A percentile compares a stretch with the other conserved stretches of the same genome.
phyloP scores from a whole-genome alignment of 2,113 vertebrate species.

The Hassar affinis region DNA sequence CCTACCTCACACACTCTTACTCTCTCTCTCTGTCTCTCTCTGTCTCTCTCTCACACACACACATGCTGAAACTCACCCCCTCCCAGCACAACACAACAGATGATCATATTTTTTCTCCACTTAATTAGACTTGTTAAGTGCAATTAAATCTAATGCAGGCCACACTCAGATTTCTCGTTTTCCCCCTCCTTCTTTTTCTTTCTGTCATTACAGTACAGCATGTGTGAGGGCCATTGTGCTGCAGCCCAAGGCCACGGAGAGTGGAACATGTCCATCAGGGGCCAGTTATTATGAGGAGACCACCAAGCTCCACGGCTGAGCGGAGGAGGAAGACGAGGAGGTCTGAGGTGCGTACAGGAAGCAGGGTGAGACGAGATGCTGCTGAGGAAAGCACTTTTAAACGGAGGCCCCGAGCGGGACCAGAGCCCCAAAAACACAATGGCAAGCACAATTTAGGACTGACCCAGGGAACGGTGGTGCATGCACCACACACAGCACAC shows the following conservation, averaged over 20 bases:
- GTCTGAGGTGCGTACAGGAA: slow-evolving; percentile 84
- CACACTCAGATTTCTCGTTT: slow-evolving; percentile 63
- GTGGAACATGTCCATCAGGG: slow-evolving; percentile 77
- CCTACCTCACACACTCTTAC: slow-evolving; percentile 24
- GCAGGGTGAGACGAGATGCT: slow-evolving; percentile 81
- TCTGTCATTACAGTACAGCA: slow-evolving; percentile 55
- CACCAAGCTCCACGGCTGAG: slow-evolving; percentile 75
- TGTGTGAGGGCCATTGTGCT: slow-evolving; percentile 56
- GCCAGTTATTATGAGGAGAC: slow-evolving; percentile 70
- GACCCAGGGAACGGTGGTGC: slow-evolving; percentile 63
- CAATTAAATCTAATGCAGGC: slow-evolving; percentile 68
- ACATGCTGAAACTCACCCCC: slow-evolving; percentile 1
- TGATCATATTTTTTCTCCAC: slow-evolving; percentile 65
- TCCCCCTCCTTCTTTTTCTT: slow-evolving; percentile 29
- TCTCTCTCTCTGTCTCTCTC: not conserved
- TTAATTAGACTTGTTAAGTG: slow-evolving; percentile 75
- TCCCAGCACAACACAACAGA: slow-evolving; percentile 59
- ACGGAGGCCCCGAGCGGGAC: slow-evolving; percentile 63
- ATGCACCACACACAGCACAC: too few relatives aligned
- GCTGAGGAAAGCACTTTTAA: slow-evolving; percentile 81
- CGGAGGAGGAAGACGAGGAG: slow-evolving; percentile 62
- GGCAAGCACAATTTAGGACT: slow-evolving; percentile 74
- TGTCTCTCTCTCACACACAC: not conserved
- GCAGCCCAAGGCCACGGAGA: slow-evolving; percentile 78
- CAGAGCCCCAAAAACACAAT: slow-evolving; percentile 61